Conservation (phyloP, 2,888 invertebrate genomes). For the Phymatocera aterrima region DNA sequence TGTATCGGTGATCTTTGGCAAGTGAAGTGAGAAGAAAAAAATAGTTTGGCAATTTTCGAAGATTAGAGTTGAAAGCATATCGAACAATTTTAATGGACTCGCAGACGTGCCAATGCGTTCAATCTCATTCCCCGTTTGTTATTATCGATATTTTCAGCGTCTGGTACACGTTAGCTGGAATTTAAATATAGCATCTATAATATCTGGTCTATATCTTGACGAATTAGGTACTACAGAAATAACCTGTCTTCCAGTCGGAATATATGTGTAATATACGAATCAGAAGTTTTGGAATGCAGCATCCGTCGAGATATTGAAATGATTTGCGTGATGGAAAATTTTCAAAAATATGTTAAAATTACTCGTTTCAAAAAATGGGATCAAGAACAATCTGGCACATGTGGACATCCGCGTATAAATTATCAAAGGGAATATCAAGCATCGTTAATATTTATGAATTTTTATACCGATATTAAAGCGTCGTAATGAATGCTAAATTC, state of each 20-base stretch:
- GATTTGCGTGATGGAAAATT: neutral
- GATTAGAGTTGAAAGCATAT: slow-evolving; percentile 3
- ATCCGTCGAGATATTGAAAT: slow-evolving; percentile 1
- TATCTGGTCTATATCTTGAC: slow-evolving; percentile 27
- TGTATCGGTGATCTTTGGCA: neutral
- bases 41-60: neutral
- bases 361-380: neutral
- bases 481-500: neutral
- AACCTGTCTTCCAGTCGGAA: slow-evolving; percentile 9
- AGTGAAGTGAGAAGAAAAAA: neutral
- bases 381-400: neutral
- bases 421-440: neutral
- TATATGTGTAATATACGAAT: neutral
- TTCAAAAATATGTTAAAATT: neutral
- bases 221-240: slow-evolving; percentile 33
- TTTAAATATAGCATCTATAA: slow-evolving; percentile 7
- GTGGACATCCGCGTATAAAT: neutral
- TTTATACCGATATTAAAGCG: neutral
- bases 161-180: slow-evolving; percentile 5
- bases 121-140: slow-evolving; percentile 34
- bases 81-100: slow-evolving; percentile 22
- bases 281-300: slow-evolving; percentile 1
- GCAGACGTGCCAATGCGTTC: slow-evolving; percentile 14
- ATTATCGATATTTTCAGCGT: slow-evolving; percentile 33
- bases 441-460: slow-evolving; percentile 1